Conservation (phyloP, 92 coral and sea anemone genomes). For the Porites rus region DNA sequence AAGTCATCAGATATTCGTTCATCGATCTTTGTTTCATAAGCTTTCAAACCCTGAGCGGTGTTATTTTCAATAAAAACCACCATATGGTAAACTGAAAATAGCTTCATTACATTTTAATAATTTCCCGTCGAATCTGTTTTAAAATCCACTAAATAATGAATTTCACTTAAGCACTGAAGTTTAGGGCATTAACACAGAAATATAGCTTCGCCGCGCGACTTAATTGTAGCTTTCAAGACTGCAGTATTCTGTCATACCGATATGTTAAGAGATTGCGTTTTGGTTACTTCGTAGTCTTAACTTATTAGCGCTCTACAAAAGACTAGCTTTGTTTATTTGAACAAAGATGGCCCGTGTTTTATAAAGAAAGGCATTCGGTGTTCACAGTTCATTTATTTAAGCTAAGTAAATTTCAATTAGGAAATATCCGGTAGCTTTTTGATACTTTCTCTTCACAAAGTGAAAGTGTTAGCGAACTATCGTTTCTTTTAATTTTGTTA, state of each 20-base stretch:
- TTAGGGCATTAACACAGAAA: conserved; percentile 61
- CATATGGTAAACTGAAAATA: conserved; percentile 75
- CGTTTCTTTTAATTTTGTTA: not conserved
- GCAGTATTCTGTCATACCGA: conserved; percentile 59
- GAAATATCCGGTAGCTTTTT: conserved; percentile 73
- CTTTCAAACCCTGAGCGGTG: conserved; percentile 39
- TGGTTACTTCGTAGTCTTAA: conserved; percentile 54
- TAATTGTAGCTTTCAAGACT: conserved; percentile 26
- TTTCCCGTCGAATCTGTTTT: conserved; percentile 71
- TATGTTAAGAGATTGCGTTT: conserved; percentile 35
- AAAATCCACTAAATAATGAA: conserved; percentile 79
- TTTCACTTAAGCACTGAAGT: conserved; percentile 76
- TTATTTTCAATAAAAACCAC: conserved; percentile 65
- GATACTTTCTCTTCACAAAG: conserved; percentile 35
- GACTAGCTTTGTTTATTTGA: conserved; percentile 74
- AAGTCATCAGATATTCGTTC: conserved; percentile 19
- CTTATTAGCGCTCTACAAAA: conserved; percentile 70
- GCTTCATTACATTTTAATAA: conserved; percentile 82
- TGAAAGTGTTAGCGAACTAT: conserved; percentile 42
- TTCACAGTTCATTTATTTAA: conserved; percentile 79
- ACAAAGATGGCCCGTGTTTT: conserved; percentile 69
- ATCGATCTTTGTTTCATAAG: conserved; percentile 27
- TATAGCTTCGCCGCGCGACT: conserved; percentile 42
- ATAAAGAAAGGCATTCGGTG: conserved; percentile 66
- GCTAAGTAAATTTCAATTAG: conserved; percentile 83